These are phyloP conservation scores for Elanoides forficatus DNA, from an alignment of 2,113 vertebrate genomes.

Conservation along the genomic window DNA sequence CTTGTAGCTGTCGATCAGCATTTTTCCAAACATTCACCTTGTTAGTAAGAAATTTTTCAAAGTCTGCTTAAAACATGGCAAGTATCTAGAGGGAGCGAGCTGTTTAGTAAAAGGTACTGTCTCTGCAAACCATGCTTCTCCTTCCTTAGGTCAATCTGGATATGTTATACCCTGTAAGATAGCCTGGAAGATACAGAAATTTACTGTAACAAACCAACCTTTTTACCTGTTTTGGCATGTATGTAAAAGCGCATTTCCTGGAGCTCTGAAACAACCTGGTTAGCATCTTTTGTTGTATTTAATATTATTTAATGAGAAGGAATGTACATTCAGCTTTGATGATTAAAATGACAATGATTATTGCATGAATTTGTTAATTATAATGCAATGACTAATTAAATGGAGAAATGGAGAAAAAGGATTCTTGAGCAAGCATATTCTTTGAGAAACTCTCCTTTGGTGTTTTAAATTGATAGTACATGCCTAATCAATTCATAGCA, in stretches of 20 bases:
- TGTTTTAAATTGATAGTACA: conserved; percentile 3
- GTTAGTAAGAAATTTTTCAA: neutral
- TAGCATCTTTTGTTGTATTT: conserved; percentile 21
- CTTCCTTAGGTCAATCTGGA: neutral
- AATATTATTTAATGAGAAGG: conserved; percentile 4
- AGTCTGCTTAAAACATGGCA: neutral
- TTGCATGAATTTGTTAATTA: conserved; percentile 52
- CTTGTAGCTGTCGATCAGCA: neutral
- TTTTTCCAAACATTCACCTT: neutral
- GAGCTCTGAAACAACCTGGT: neutral
- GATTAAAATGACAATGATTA: conserved; percentile 33
- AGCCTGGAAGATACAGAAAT: neutral
- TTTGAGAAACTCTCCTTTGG: neutral
- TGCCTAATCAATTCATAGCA: neutral
- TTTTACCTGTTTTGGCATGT: conserved; percentile 11
- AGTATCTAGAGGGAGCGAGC: neutral
- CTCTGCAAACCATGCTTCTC: neutral
- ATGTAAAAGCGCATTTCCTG: conserved; percentile 7
- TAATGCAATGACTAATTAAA: conserved; percentile 48
- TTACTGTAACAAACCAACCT: neutral
- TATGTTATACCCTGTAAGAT: neutral
- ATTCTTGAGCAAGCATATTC: conserved; percentile 40
- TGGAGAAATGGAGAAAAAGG: conserved; percentile 48
- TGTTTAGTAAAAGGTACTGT: neutral
- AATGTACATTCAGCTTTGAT: conserved; percentile 31